Conservation (phyloP, 2,797 vertebrate genomes). For the Cottoperca gobio region DNA sequence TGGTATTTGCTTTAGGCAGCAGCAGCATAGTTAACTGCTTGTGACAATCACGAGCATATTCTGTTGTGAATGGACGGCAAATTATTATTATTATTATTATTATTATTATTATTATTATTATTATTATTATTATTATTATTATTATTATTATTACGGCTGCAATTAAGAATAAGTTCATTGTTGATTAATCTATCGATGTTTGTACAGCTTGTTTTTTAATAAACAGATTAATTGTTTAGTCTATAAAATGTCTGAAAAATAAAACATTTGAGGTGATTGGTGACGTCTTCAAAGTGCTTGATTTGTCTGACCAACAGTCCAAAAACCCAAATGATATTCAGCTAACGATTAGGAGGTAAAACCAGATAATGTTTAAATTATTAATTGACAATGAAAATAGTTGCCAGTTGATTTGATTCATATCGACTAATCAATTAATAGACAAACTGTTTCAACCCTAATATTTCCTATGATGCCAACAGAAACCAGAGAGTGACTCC, state of each 20-base stretch:
- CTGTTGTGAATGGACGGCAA: background rate
- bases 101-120: background rate
- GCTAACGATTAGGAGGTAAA: background rate
- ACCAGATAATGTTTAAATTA: constrained; percentile 4
- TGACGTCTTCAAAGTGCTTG: no score
- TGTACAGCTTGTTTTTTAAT: no score
- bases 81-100: background rate
- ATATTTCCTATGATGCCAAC: background rate
- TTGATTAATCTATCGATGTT: background rate
- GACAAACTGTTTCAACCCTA: background rate
- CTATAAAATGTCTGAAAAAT: background rate
- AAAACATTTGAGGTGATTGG: background rate
- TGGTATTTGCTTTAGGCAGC: constrained; percentile 14
- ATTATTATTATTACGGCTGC: background rate
- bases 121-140: background rate
- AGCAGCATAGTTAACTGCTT: background rate
- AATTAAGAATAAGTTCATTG: background rate
- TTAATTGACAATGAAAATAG: background rate
- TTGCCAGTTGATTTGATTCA: background rate
- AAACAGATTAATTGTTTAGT: background rate
- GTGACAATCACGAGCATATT: constrained; percentile 3
- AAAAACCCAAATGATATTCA: background rate
- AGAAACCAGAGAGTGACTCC: background rate
- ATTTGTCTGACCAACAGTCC: no score
- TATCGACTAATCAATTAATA: background rate